Percentiles rank a stretch among this genome's conserved stretches.
These are phyloP conservation scores for Acanthurus leucopareius DNA, from an alignment of 2,797 vertebrate genomes.

Conservation along the genomic window DNA sequence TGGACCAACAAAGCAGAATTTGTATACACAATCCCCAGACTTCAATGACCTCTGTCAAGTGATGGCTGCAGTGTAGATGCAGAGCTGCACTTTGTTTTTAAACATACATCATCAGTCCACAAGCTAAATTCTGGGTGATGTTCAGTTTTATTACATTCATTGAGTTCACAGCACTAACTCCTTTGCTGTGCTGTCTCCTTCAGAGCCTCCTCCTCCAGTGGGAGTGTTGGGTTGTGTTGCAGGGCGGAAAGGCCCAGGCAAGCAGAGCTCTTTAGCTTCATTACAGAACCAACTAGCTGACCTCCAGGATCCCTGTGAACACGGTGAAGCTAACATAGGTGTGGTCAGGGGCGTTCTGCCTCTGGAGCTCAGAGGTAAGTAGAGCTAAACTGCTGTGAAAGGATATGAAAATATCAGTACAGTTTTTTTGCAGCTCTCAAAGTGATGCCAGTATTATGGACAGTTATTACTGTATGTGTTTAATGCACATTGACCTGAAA, in stretches of 20 bases:
- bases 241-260: slow-evolving; percentile 67
- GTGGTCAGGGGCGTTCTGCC: slow-evolving; percentile 63
- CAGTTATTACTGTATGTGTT: not conserved
- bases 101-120: too few species aligned
- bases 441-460: too few species aligned
- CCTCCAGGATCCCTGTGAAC: slow-evolving; percentile 38
- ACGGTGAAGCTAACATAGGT: slow-evolving; percentile 26
- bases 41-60: too few species aligned
- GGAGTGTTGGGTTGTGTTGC: slow-evolving; percentile 35
- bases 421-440: too few species aligned
- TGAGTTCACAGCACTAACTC: slow-evolving; percentile 6
- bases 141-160: too few species aligned
- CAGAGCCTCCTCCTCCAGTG: slow-evolving; percentile 57
- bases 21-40: too few species aligned
- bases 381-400: not conserved
- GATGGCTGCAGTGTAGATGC: too few species aligned
- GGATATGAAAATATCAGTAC: not conserved
- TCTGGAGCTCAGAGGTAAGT: slow-evolving; percentile 81
- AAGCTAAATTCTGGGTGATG: too few species aligned
- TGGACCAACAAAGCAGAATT: too few species aligned
- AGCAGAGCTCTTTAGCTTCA: slow-evolving; percentile 72
- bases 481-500: not conserved
- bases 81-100: too few species aligned
- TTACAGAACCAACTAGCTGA: slow-evolving; percentile 59
- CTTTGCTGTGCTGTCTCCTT: slow-evolving; percentile 43